Base-by-base conservation (phyloP, 2,888 invertebrate genomes). In the Drosophila parthenogenetica region DNA sequence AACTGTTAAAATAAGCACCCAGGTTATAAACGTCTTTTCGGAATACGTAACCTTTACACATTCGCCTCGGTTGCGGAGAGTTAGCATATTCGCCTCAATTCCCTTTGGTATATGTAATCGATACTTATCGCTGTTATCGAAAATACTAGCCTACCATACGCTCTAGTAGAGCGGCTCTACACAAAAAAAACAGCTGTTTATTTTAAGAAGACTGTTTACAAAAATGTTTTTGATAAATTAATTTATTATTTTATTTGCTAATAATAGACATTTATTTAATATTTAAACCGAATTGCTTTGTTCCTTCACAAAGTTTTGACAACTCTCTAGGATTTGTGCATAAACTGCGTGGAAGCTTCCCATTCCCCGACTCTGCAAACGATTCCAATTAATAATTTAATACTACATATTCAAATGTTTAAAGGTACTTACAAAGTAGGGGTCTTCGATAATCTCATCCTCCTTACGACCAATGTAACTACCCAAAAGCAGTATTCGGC, bases 361-460 rank as follows among this genome's bases (percentile, higher is more conserved):
- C 53, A 90, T 86, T 16, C 90, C 91, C 11, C 61, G 57, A 43
- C 83, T 89, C 92, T 91, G 70, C 3, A 54, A 62, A 16, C 8
- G 35, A 17, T 29, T 10, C 7, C 0, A 3, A 10, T 22, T 13
- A 13, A 11, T 14, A 8, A 4, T 13, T 25, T 19, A 2, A 5
- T 1, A 10, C 2, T 37, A 16, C 11, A 7, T 0, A 16, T 7
- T n/a, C 8, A 0, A 35, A 8, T 13, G 22, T 2, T 11, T 8
- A 2, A 0, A 2, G 2, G 7, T 19, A 92, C 94, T 93, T 93
- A 97, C 97, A 93, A 96, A 98, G 90, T 98, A 97, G 7, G 98
- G 98, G 93, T 98, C 98, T 69, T 95, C 93, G 77, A 98, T 98
- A 64, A 96, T 96, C 71, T 93, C 93, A 71, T 96, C 95, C 43